phyloP scores from a whole-genome alignment of 2,113 vertebrate species.

The Cheirogaleus medius region DNA sequence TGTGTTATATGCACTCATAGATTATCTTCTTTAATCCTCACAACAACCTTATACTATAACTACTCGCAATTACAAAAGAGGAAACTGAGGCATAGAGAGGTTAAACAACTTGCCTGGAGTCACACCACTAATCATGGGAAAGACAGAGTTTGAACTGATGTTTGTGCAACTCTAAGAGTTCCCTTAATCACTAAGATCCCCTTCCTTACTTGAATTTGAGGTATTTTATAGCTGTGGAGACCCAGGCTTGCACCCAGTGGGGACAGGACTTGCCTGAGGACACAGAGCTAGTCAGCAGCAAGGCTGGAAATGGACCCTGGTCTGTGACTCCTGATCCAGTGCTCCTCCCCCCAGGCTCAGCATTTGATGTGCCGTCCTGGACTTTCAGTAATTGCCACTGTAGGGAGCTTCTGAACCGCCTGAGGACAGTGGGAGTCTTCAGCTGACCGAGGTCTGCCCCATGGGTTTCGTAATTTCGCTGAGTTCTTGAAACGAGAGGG shows the following conservation, averaged over 20 bases:
- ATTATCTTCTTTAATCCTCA: not conserved
- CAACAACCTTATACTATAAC: not conserved
- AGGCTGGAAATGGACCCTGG: not conserved
- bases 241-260: not conserved
- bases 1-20: not conserved
- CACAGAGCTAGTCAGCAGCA: not conserved
- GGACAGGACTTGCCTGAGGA: not conserved
- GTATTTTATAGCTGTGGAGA: not conserved
- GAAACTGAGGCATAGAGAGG: not conserved
- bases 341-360: not conserved
- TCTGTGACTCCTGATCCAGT: not conserved
- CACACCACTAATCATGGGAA: not conserved
- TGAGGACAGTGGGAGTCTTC: not conserved
- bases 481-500: not conserved
- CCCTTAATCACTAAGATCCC: not conserved
- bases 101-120: not conserved
- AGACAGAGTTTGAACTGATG: not conserved
- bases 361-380: fast-evolving
- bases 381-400: not conserved
- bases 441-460: not conserved
- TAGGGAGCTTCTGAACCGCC: not conserved
- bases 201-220: not conserved
- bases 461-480: not conserved
- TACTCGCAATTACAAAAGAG: not conserved
- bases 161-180: not conserved